Conservation (phyloP, 2,797 vertebrate species). For the Champsocephalus esox region DNA sequence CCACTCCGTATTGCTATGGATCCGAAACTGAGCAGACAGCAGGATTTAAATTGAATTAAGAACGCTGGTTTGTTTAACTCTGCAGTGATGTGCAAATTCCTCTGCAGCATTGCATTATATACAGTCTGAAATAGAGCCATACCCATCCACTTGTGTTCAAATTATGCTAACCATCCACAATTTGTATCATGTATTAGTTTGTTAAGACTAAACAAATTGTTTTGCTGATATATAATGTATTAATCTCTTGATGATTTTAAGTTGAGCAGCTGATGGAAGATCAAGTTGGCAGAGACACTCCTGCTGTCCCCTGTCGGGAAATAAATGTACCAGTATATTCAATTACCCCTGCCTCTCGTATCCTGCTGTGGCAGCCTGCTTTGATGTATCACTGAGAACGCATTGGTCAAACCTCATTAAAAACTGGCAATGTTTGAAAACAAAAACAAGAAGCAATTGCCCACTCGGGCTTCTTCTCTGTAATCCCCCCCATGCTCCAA, state of each 20-base stretch:
- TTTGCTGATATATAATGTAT: conserved; percentile 37
- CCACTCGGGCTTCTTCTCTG: conserved; percentile 45
- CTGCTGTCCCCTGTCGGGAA: conserved; percentile 67
- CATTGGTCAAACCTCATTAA: conserved; percentile 80
- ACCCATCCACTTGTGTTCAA: not conserved
- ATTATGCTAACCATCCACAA: conserved; percentile 7
- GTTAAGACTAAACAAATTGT: conserved; percentile 39
- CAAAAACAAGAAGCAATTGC: conserved; percentile 81
- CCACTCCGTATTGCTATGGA: conserved; percentile 20
- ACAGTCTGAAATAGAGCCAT: not conserved
- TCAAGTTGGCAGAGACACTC: conserved; percentile 46
- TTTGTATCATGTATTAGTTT: conserved; percentile 46
- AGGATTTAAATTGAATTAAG: conserved; percentile 34
- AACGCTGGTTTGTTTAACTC: conserved; percentile 30
- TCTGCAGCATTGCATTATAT: conserved; percentile 16
- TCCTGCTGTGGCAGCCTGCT: conserved; percentile 57
- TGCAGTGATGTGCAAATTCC: not conserved
- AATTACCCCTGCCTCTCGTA: conserved; percentile 66
- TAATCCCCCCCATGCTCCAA: conserved; percentile 47
- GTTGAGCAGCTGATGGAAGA: conserved; percentile 18
- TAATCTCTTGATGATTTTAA: conserved; percentile 52
- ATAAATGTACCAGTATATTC: conserved; percentile 74
- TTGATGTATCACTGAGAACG: conserved; percentile 68
- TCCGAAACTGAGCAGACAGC: conserved; percentile 28
- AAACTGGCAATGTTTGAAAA: conserved; percentile 70